Base-by-base conservation (phyloP, 2,888 invertebrate genomes). In the Drosophila nr. medialis region DNA sequence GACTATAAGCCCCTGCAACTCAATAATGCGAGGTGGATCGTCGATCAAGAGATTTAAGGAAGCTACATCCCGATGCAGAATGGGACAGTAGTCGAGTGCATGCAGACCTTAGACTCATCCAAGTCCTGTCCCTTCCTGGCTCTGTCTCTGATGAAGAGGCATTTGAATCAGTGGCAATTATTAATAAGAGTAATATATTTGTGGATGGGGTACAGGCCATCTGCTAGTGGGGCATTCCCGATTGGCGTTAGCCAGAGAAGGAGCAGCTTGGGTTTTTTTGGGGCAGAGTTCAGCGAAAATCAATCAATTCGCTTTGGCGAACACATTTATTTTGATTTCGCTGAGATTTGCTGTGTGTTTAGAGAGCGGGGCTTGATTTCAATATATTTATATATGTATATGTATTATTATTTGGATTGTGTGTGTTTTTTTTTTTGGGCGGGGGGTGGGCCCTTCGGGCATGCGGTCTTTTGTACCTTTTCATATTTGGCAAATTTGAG, bases 231-330 rank as follows among this genome's bases (percentile, higher is more conserved):
- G 45, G 4, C 45, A 13, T 21, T 21, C 45, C 45, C 21, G 24
- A 4, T 13, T 32, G n/a, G 5, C 10, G 5, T 27, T 49, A 40
- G 29, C 21, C 30, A 18, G 27, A 2, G 32, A 13, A 21, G 5
- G 2, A 13, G 11, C 18, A 34, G 21, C 15, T 21, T 7, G 32
- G 45, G 18, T 11, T 13, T n/a, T 13, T n/a, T 3, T 34, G 54
- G 64, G 61, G 56, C 32, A 42, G 56, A 64, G 65, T 78, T 55
- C 53, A 77, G 74, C 64, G 75, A 90, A 91, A 93, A 92, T 93
- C 92, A 92, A 92, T 92, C 92, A 92, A 80, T 82, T 89, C 90
- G 81, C 88, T 92, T 91, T 88, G 92, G 90, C 87, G 83, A 83
- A 86, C 81, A 78, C 91, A 92, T 92, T 92, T 91, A 91, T 92